Evolutionary conservation across 1,140 invertebrate species (phyloP), one percentile per base, ranked within the genome.

Genomic region (Nomia melanderi): DNA sequence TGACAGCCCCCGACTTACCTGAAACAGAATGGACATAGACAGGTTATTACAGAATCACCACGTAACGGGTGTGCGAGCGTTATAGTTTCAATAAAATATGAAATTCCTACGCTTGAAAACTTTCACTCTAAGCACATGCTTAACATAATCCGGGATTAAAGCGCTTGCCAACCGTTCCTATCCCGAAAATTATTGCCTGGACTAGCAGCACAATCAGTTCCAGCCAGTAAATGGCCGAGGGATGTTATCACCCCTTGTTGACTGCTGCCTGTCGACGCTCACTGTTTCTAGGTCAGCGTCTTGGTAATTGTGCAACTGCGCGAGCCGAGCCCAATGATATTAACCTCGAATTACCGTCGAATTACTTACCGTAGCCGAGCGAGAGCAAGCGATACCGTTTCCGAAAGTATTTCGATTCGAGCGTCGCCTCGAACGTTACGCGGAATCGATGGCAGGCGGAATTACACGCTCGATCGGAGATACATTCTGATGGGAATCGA

Each of bases 191-290:
- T 59, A 69, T 59, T 36, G 41, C 41, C 31, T n/a, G 7, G 54
- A 29, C 65, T 27, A 50, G 63, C 17, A 23, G 54, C 47, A 60
- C 54, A 59, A 76, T 69, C 73, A 69, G 73, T 60, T 59, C 59
- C 73, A n/a, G 54, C 7, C 65, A 27, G 64, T 39, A 27, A 75
- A 75, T 75, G 73, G 73, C 17, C 53, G 20, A 69, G 65, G 64
- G 64, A 59, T 76, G n/a, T 54, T 69, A 76, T 69, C 64, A 75
- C 53, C 29, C 64, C 64, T 69, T 69, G 73, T 69, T 76, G 73
- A 76, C 73, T 76, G 53, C 73, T 50, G 65, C 17, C 41, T 69
- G 64, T 76, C 73, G 64, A 20, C 64, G 65, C 41, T 59, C 54
- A 6, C 27, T 33, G 65, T 76, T 76, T 69, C 73, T 69, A 20